phyloP scores from a whole-genome alignment of 2,888 invertebrate species.

The Philonicus albiceps region DNA sequence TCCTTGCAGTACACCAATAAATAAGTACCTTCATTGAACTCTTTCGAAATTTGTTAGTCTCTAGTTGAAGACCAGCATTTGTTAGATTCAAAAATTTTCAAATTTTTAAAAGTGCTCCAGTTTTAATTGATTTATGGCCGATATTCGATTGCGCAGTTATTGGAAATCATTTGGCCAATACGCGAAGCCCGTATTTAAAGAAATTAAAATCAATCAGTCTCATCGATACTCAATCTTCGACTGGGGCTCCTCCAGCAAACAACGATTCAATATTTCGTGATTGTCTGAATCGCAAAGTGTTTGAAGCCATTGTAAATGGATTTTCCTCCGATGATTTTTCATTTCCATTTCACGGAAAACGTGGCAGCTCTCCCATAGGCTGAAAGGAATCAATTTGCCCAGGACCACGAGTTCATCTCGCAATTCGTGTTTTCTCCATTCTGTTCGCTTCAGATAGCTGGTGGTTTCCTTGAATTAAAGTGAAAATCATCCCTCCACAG shows the following conservation, averaged over 20 bases:
- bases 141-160: constrained; percentile 9
- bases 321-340: constrained; percentile 3
- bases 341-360: background rate
- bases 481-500: constrained; percentile 17
- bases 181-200: constrained; percentile 2
- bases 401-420: background rate
- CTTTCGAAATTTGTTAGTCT: background rate
- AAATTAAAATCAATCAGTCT: background rate
- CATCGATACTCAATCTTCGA: background rate
- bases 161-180: constrained; percentile 2
- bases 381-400: constrained; percentile 17
- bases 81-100: background rate
- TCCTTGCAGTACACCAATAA: background rate
- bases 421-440: background rate
- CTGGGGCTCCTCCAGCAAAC: background rate
- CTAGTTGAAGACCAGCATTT: background rate
- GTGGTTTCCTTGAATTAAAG: constrained; percentile 5
- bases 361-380: background rate
- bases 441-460: background rate
- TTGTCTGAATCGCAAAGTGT: background rate
- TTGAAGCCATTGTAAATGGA: background rate
- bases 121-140: constrained; percentile 28
- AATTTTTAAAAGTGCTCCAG: background rate
- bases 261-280: background rate
- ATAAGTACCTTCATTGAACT: background rate